Evolutionary conservation across 2,888 invertebrate genomes (phyloP).

Genomic region (Drosophila siamana): DNA sequence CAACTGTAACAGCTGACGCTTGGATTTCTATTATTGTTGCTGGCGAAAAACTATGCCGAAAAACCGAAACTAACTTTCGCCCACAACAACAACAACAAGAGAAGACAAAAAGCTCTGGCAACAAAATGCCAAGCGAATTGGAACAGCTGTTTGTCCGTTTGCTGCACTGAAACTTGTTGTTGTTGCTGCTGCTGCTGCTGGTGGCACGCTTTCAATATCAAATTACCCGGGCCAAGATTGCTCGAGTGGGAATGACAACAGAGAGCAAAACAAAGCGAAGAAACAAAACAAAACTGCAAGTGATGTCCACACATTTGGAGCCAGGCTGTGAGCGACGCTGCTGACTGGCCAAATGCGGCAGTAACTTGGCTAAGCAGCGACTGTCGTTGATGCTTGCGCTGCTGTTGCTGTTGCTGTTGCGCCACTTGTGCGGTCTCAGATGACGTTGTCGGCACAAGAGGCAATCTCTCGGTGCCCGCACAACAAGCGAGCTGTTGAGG

Average conservation of each 20-base stretch:
- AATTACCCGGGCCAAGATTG: conserved; percentile 67
- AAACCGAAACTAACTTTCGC: conserved; percentile 68
- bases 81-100: conserved; percentile 54
- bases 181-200: conserved; percentile 25
- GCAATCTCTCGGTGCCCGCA: conserved; percentile 34
- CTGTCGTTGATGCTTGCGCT: conserved; percentile 14
- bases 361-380: conserved; percentile 44
- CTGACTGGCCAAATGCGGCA: conserved; percentile 51
- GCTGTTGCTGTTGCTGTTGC: conserved; percentile 39
- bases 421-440: conserved; percentile 69
- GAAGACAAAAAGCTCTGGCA: neutral
- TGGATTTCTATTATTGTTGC: conserved; percentile 52
- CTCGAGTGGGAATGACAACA: conserved; percentile 64
- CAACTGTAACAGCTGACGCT: conserved; percentile 39
- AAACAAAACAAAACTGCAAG: conserved; percentile 42
- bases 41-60: conserved; percentile 49
- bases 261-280: conserved; percentile 34
- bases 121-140: conserved; percentile 74
- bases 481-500: conserved; percentile 46
- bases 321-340: conserved; percentile 24
- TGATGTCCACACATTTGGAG: conserved; percentile 33
- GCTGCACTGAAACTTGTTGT: conserved; percentile 36
- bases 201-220: conserved; percentile 79
- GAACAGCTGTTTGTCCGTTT: conserved; percentile 59
- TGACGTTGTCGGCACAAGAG: conserved; percentile 34